These are phyloP conservation scores for Teleogryllus oceanicus DNA, from an alignment of 2,888 invertebrate genomes.

Conservation along the genomic window DNA sequence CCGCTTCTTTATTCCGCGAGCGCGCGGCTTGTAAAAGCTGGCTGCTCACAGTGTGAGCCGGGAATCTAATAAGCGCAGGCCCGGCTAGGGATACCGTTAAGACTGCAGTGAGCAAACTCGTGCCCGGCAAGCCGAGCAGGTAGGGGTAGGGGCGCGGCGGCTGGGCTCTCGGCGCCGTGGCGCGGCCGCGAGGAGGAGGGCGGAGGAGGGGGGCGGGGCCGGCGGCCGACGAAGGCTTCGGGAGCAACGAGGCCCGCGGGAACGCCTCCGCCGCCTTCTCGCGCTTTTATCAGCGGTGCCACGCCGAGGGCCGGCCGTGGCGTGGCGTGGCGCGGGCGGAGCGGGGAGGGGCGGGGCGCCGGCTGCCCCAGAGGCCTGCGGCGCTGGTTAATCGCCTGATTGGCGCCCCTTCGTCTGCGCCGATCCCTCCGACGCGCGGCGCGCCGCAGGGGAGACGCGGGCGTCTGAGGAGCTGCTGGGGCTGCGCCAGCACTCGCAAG, in stretches of 20 bases:
- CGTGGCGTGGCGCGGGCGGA: no score
- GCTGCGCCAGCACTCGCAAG: background rate
- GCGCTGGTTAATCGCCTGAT: slow-evolving; percentile 11
- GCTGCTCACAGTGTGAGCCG: slow-evolving; percentile 18
- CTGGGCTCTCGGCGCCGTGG: background rate
- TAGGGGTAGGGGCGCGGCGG: background rate
- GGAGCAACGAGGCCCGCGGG: slow-evolving; percentile 18
- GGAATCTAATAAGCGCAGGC: slow-evolving; percentile 10
- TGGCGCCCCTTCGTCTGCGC: background rate
- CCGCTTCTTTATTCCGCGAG: slow-evolving; percentile 1
- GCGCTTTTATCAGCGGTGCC: background rate
- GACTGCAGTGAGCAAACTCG: slow-evolving; percentile 9
- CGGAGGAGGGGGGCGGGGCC: no score
- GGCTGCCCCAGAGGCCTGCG: background rate
- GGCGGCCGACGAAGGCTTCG: background rate
- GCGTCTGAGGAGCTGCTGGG: background rate
- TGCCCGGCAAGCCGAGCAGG: slow-evolving; percentile 1
- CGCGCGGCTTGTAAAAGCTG: slow-evolving; percentile 18
- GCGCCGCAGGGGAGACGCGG: background rate
- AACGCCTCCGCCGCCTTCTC: background rate
- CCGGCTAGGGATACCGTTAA: slow-evolving; percentile 18
- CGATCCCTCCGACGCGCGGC: background rate
- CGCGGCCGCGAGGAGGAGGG: no score
- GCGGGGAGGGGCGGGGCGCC: no score
- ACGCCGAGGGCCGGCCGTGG: no score